phyloP scores from a whole-genome alignment of 2,113 vertebrate species.

The Hippocampus zosterae region DNA sequence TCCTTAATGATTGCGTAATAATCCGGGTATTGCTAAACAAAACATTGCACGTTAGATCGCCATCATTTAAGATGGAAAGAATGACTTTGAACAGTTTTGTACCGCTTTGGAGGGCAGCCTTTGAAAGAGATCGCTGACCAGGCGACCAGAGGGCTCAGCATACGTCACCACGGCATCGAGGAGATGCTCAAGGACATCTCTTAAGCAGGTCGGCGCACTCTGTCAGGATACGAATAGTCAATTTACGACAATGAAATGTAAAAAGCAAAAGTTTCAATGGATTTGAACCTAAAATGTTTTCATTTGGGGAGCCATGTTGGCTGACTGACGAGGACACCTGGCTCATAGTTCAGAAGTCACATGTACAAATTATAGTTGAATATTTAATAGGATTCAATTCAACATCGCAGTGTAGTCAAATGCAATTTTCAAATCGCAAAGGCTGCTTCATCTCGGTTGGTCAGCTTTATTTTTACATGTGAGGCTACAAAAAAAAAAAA shows the following conservation, averaged over 20 bases:
- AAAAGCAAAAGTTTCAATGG: background rate
- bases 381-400: too few species aligned
- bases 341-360: too few species aligned
- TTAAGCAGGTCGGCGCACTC: constrained; percentile 83
- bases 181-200: constrained; percentile 91
- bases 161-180: constrained; percentile 87
- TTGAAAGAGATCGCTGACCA: constrained; percentile 97
- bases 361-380: too few species aligned
- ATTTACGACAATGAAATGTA: background rate
- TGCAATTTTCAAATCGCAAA: too few species aligned
- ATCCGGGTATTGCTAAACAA: constrained; percentile 95
- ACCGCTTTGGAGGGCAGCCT: constrained; percentile 98
- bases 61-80: background rate
- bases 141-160: constrained; percentile 85
- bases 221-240: constrained; percentile 42
- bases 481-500: too few species aligned
- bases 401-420: too few species aligned
- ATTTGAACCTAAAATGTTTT: background rate
- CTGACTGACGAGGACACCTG: background rate
- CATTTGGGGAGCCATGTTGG: too few species aligned
- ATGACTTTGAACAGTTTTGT: constrained; percentile 29
- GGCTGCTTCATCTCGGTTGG: too few species aligned
- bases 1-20: constrained; percentile 99
- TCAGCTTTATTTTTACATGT: too few species aligned
- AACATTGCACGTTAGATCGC: constrained; percentile 18